Percentiles rank a stretch among this genome's conserved stretches.
These are phyloP conservation scores for Zonotrichia albicollis DNA, from an alignment of 2,797 vertebrate genomes.

Conservation along the genomic window DNA sequence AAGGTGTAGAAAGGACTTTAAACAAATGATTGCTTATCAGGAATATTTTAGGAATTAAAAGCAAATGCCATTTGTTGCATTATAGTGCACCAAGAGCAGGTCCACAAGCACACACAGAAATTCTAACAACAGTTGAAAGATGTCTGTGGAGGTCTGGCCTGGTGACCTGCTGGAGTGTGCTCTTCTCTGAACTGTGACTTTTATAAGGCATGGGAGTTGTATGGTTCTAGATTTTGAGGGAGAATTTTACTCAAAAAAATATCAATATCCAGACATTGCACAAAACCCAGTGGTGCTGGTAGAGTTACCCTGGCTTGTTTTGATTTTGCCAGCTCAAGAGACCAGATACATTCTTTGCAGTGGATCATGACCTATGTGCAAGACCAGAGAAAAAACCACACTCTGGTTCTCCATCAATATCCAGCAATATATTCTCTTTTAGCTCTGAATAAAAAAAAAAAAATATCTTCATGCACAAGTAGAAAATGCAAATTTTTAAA, in stretches of 20 bases:
- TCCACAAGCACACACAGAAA: background rate
- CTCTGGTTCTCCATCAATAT: background rate
- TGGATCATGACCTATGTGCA: background rate
- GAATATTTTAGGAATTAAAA: background rate
- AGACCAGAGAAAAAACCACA: background rate
- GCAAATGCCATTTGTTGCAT: background rate
- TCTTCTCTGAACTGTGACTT: background rate
- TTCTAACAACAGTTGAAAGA: background rate
- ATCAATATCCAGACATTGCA: background rate
- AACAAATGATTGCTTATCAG: background rate
- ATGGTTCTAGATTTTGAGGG: background rate
- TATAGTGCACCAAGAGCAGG: background rate
- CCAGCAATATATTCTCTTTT: background rate
- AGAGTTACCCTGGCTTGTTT: background rate
- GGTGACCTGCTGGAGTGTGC: background rate
- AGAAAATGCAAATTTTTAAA: background rate
- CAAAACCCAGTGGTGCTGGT: background rate
- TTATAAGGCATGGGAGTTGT: background rate
- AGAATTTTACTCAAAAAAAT: background rate
- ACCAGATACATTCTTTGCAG: background rate
- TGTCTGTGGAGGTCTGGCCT: background rate
- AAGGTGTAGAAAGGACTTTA: background rate
- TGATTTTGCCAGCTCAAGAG: background rate
- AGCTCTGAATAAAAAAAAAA: background rate
- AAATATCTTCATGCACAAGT: background rate